These are phyloP conservation scores for Ornithorhynchus anatinus DNA, from an alignment of 2,113 vertebrate species.

Conservation along the genomic window DNA sequence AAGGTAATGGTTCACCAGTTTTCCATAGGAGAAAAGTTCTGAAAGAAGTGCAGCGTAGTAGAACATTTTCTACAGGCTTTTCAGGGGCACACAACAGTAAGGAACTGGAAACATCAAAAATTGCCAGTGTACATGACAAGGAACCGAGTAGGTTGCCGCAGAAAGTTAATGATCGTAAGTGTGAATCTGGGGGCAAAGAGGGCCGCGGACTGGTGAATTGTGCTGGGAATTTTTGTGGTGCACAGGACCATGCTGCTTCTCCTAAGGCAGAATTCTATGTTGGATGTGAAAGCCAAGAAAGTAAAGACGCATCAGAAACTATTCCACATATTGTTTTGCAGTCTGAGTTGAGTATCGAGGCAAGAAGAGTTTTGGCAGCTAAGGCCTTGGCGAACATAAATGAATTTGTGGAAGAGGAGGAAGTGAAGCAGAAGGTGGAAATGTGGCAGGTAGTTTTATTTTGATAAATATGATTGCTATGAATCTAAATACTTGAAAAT, in stretches of 20 bases:
- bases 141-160: neutral
- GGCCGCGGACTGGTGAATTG: conserved; percentile 31
- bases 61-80: conserved; percentile 78
- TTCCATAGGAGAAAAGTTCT: conserved; percentile 56
- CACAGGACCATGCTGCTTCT: conserved; percentile 36
- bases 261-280: conserved; percentile 50
- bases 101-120: conserved; percentile 19
- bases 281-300: conserved; percentile 39
- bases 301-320: conserved; percentile 50
- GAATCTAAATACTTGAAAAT: too few relatives aligned
- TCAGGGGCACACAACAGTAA: conserved; percentile 37
- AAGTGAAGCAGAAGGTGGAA: conserved; percentile 78
- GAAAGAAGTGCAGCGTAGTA: conserved; percentile 75
- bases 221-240: conserved; percentile 8
- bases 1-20: conserved; percentile 37
- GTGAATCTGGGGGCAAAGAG: neutral
- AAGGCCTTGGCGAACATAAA: conserved; percentile 83
- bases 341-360: conserved; percentile 77
- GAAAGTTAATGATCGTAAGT: neutral
- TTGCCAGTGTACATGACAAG: neutral
- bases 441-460: conserved; percentile 87
- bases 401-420: conserved; percentile 73
- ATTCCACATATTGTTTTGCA: conserved; percentile 70
- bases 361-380: conserved; percentile 80
- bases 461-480: too few relatives aligned